Evolutionary conservation across 2,797 vertebrate species (phyloP).

Genomic region (Ispidina picta): DNA sequence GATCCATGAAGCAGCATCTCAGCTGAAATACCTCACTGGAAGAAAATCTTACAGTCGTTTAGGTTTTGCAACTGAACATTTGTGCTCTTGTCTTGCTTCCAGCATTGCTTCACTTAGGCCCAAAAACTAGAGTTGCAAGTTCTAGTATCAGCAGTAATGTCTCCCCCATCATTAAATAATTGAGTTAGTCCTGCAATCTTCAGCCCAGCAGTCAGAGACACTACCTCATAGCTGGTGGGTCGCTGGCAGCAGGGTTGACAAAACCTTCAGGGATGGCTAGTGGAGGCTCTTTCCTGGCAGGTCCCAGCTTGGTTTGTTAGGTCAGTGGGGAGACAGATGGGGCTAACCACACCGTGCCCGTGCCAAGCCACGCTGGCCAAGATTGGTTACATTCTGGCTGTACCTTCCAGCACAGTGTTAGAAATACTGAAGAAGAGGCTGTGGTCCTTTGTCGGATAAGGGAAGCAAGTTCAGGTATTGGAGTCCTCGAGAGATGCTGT

Average conservation of each 20-base stretch:
- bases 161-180: slow-evolving; percentile 69
- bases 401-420: neutral
- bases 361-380: slow-evolving; percentile 45
- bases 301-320: slow-evolving; percentile 67
- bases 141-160: slow-evolving; percentile 37
- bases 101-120: slow-evolving; percentile 26
- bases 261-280: neutral
- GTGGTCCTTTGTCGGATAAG: neutral
- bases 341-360: neutral
- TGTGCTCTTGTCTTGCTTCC: slow-evolving; percentile 1
- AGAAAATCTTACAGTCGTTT: neutral
- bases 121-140: slow-evolving; percentile 42
- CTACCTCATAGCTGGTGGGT: slow-evolving; percentile 70
- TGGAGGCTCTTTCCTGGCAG: slow-evolving; percentile 57
- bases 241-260: slow-evolving; percentile 31
- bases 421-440: neutral
- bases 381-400: neutral
- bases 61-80: slow-evolving; percentile 14
- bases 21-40: neutral
- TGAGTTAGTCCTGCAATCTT: slow-evolving; percentile 31
- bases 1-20: neutral
- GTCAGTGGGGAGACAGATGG: slow-evolving; percentile 46
- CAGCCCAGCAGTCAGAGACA: slow-evolving; percentile 47
- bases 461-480: neutral
- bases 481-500: neutral